Percentiles rank a stretch among this genome's conserved stretches.
These are phyloP conservation scores for Agapornis canus DNA, from an alignment of 2,797 vertebrate genomes.

Conservation along the genomic window DNA sequence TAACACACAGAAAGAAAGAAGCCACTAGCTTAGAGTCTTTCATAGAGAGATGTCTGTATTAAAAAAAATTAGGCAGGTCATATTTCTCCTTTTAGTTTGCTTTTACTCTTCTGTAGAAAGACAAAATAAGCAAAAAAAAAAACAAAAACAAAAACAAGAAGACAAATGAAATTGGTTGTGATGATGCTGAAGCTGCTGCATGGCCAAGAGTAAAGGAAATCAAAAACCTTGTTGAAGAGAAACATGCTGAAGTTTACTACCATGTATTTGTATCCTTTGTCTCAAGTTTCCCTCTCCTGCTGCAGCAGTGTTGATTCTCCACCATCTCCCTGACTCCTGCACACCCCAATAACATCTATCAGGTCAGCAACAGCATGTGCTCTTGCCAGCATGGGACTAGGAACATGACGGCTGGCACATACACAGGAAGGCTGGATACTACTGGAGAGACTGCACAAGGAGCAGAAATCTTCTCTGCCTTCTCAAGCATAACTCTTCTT, in stretches of 20 bases:
- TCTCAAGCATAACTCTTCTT: background rate
- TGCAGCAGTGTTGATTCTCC: background rate
- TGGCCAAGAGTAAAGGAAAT: background rate
- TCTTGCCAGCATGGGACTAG: background rate
- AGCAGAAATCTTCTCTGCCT: background rate
- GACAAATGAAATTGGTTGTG: background rate
- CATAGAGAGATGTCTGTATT: background rate
- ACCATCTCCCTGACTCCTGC: background rate
- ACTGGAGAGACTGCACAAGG: background rate
- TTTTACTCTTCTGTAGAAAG: background rate
- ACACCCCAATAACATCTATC: background rate
- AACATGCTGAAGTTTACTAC: background rate
- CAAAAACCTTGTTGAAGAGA: background rate
- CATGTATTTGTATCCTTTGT: background rate
- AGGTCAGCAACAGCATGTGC: background rate
- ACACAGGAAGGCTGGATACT: background rate
- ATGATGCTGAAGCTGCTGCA: background rate
- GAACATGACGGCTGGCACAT: accelerated
- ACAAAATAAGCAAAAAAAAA: background rate
- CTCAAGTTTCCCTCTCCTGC: background rate
- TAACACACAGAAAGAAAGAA: background rate
- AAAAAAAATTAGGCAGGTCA: background rate
- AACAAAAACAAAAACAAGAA: background rate
- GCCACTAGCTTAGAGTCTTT: background rate
- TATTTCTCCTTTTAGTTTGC: background rate